Evolutionary conservation across 2,113 vertebrate species (phyloP).

Genomic region (Crotophaga sulcirostris): DNA sequence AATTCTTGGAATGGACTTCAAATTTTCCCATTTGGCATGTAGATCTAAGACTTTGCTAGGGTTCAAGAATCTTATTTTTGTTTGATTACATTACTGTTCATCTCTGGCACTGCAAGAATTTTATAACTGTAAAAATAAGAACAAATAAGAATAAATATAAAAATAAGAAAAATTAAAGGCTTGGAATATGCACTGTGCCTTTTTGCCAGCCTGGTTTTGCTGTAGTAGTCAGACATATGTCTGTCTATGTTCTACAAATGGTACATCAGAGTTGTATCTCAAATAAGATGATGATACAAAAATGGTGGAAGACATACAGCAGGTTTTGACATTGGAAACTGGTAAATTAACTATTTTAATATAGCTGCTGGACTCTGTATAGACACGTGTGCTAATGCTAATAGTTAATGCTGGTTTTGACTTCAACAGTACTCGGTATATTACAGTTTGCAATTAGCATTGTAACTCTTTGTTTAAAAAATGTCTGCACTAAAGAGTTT

Average conservation of each 20-base stretch:
- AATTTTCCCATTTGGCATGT: background rate
- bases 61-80: conserved; percentile 31
- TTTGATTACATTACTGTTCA: conserved; percentile 16
- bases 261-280: background rate
- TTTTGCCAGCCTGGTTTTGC: background rate
- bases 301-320: background rate
- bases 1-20: background rate
- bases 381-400: background rate
- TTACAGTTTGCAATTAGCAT: background rate
- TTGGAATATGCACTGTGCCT: background rate
- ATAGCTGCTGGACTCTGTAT: background rate
- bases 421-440: background rate
- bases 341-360: background rate
- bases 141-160: no score
- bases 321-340: background rate
- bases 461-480: background rate
- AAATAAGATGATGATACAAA: background rate
- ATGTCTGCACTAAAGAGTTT: background rate
- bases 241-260: background rate
- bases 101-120: conserved; percentile 15
- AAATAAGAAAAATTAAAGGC: background rate
- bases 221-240: background rate
- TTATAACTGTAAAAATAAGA: conserved; percentile 35
- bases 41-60: conserved; percentile 1
- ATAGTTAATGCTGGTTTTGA: background rate